phyloP scores from a whole-genome alignment of 2,113 vertebrate species.

The Spheniscus mendiculus region DNA sequence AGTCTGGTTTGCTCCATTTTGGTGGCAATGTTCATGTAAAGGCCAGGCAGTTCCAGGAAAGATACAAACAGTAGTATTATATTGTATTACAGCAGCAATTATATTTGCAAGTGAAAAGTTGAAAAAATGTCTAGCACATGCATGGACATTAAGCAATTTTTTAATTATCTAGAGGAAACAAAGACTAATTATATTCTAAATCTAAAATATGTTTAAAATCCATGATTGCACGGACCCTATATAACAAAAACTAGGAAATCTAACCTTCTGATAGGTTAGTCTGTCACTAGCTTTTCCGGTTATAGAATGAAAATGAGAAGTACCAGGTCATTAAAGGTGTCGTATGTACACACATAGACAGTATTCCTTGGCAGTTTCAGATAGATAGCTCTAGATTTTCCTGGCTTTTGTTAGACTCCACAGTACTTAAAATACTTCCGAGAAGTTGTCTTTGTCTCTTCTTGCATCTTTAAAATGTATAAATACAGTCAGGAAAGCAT shows the following conservation, averaged over 20 bases:
- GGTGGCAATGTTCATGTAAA: slow-evolving; percentile 24
- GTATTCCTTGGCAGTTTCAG: not conserved
- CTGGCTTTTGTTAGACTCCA: not conserved
- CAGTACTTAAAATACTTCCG: not conserved
- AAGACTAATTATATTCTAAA: slow-evolving; percentile 24
- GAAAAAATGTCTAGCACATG: not conserved
- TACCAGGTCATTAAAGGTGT: not conserved
- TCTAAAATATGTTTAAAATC: not conserved
- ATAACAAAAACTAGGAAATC: not conserved
- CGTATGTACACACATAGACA: not conserved
- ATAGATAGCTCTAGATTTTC: not conserved
- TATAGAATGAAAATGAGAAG: not conserved
- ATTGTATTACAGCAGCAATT: slow-evolving; percentile 19
- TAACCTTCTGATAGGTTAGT: not conserved
- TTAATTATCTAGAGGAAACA: slow-evolving; percentile 5
- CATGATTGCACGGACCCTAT: not conserved
- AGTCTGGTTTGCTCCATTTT: slow-evolving; percentile 43
- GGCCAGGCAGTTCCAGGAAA: slow-evolving; percentile 14
- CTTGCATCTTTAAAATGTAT: not conserved
- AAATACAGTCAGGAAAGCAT: not conserved
- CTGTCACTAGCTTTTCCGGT: not conserved
- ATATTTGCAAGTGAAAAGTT: slow-evolving; percentile 21
- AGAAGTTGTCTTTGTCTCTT: not conserved
- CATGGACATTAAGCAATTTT: slow-evolving; percentile 14
- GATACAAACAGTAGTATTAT: slow-evolving; percentile 1